Conservation (phyloP, 2,888 invertebrate genomes). For the Aricia artaxerxes region DNA sequence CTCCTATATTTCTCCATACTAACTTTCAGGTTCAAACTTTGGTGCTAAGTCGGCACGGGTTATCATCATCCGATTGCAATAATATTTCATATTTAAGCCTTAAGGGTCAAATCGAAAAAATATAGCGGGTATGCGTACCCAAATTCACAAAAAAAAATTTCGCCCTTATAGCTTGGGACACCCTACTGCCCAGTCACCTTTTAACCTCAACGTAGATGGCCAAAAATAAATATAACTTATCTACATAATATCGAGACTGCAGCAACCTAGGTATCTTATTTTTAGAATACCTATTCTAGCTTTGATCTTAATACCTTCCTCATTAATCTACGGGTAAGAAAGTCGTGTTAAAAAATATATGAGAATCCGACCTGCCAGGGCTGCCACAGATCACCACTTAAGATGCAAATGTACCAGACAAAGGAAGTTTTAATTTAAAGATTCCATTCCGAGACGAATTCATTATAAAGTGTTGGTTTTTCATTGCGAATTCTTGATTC, state of each 20-base stretch:
- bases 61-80: background rate
- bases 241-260: too few relatives aligned
- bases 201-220: too few relatives aligned
- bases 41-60: too few relatives aligned
- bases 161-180: too few relatives aligned
- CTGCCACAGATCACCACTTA: constrained; percentile 14
- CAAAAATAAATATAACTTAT: too few relatives aligned
- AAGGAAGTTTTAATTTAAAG: constrained; percentile 29
- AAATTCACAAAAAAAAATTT: background rate
- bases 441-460: constrained; percentile 10
- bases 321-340: background rate
- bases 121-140: background rate
- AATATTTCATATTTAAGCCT: constrained; percentile 9
- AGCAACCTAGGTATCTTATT: too few relatives aligned
- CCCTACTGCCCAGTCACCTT: too few relatives aligned
- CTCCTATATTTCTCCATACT: too few relatives aligned
- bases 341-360: background rate
- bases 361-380: background rate
- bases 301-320: background rate
- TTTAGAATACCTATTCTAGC: too few relatives aligned
- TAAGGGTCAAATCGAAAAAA: background rate
- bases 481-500: background rate
- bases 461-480: constrained; percentile 8
- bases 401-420: constrained; percentile 24
- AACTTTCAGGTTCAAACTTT: too few relatives aligned